Evolutionary conservation across 2,113 vertebrate species (phyloP).

Genomic region (Anoplopoma fimbria): DNA sequence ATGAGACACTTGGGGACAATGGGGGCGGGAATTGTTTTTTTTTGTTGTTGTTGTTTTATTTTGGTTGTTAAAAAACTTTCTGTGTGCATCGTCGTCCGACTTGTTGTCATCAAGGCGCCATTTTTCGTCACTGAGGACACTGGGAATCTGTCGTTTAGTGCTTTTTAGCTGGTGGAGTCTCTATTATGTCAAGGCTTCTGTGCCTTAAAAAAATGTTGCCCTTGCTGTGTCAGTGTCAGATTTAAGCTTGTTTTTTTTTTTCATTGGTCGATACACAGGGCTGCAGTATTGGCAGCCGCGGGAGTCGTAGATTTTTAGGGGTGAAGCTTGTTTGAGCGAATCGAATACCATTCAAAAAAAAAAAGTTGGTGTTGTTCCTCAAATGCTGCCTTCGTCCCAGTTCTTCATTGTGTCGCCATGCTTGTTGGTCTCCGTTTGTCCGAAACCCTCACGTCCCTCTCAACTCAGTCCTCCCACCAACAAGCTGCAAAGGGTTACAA

Average conservation of each 20-base stretch:
- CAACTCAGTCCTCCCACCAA: slow-evolving; percentile 60
- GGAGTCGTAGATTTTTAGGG: slow-evolving; percentile 60
- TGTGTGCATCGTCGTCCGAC: slow-evolving; percentile 68
- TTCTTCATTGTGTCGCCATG: slow-evolving; percentile 74
- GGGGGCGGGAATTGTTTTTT: slow-evolving; percentile 64
- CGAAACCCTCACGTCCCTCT: slow-evolving; percentile 60
- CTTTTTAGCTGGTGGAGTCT: slow-evolving; percentile 87
- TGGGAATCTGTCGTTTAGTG: slow-evolving; percentile 84
- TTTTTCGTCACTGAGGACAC: slow-evolving; percentile 76
- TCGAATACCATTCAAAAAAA: slow-evolving; percentile 35
- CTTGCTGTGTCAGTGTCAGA: slow-evolving; percentile 76
- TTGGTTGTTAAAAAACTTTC: slow-evolving; percentile 51
- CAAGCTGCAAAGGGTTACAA: slow-evolving; percentile 75
- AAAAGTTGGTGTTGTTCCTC: slow-evolving; percentile 63
- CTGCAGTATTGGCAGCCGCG: slow-evolving; percentile 52
- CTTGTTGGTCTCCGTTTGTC: slow-evolving; percentile 73
- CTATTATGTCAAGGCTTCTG: slow-evolving; percentile 88
- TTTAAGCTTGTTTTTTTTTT: slow-evolving; percentile 57
- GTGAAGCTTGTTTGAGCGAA: slow-evolving; percentile 65
- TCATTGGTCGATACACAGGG: slow-evolving; percentile 61
- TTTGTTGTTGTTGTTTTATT: neutral
- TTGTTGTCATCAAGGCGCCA: slow-evolving; percentile 70
- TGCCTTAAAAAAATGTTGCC: slow-evolving; percentile 87
- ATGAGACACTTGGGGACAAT: slow-evolving; percentile 79
- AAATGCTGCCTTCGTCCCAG: slow-evolving; percentile 64